A percentile compares a stretch with the other conserved stretches of the same genome.
Conservation (phyloP, 2,888 invertebrate genomes). For the Pheosia gnoma region DNA sequence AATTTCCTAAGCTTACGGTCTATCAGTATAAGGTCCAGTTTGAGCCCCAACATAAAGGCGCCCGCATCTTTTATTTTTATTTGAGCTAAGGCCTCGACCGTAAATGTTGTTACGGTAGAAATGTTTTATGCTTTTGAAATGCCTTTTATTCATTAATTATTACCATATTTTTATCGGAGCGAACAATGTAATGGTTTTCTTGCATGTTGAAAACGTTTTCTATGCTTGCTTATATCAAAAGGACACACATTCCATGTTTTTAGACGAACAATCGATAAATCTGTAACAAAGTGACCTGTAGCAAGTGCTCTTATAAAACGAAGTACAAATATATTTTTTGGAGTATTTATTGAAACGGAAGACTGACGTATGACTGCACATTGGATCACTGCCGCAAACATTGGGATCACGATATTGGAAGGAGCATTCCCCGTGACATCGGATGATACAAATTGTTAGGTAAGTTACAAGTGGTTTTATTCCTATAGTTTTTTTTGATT, state of each 20-base stretch:
- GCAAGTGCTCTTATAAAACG: constrained; percentile 64
- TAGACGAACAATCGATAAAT: constrained; percentile 59
- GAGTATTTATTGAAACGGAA: constrained; percentile 42
- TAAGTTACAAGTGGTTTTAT: constrained; percentile 50
- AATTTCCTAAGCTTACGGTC: constrained; percentile 26
- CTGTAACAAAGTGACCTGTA: constrained; percentile 46
- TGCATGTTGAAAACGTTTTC: constrained; percentile 45
- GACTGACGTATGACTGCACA: constrained; percentile 34
- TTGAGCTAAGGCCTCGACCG: constrained; percentile 38
- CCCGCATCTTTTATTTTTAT: constrained; percentile 46
- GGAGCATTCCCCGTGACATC: constrained; percentile 59
- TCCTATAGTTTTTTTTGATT: no score
- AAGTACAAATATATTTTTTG: constrained; percentile 54
- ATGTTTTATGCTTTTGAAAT: constrained; percentile 38
- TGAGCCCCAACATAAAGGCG: constrained; percentile 23
- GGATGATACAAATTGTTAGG: constrained; percentile 77
- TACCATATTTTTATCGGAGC: constrained; percentile 28
- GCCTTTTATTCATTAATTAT: constrained; percentile 28
- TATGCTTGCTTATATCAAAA: constrained; percentile 52
- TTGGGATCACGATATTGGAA: constrained; percentile 43
- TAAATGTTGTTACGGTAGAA: constrained; percentile 49
- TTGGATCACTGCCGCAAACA: constrained; percentile 45
- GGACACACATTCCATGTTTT: constrained; percentile 49
- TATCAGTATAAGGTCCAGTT: constrained; percentile 22
- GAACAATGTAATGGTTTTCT: constrained; percentile 38